Conservation (phyloP, 2,113 vertebrate genomes). For the Anhinga anhinga region DNA sequence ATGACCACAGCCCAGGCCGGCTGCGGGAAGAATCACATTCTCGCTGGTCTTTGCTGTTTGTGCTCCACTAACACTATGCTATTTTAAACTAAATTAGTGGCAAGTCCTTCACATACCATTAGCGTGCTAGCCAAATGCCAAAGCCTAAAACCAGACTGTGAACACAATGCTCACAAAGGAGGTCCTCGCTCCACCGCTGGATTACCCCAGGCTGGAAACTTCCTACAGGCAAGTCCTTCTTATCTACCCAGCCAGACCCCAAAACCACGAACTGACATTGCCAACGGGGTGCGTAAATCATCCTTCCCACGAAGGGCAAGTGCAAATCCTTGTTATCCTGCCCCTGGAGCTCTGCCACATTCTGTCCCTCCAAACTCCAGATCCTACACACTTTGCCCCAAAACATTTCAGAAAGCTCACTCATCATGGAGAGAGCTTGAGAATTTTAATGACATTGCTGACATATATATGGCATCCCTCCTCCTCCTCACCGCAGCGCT, state of each 20-base stretch:
- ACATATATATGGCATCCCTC: rapidly evolving
- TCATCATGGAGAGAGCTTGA: not conserved
- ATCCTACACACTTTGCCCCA: not conserved
- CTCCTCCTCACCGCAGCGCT: not conserved
- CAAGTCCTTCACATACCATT: not conserved
- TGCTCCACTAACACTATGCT: not conserved
- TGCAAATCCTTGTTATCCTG: not conserved
- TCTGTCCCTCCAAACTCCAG: not conserved
- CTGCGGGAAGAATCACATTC: not conserved
- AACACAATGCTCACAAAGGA: not conserved
- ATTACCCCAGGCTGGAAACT: not conserved
- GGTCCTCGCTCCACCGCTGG: rapidly evolving
- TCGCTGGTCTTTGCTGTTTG: not conserved
- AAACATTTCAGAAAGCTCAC: not conserved
- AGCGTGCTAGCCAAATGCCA: not conserved
- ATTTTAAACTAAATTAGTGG: not conserved
- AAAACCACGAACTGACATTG: not conserved
- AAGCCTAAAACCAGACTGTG: not conserved
- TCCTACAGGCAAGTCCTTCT: not conserved
- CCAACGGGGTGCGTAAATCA: rapidly evolving
- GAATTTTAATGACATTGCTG: not conserved
- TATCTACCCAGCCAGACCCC: not conserved
- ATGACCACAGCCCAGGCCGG: not conserved
- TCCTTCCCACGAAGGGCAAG: not conserved
- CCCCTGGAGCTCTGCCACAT: not conserved